Evolutionary conservation across 2,888 invertebrate genomes (phyloP), one percentile per base, ranked within the genome.

Genomic region (Melieria picta): DNA sequence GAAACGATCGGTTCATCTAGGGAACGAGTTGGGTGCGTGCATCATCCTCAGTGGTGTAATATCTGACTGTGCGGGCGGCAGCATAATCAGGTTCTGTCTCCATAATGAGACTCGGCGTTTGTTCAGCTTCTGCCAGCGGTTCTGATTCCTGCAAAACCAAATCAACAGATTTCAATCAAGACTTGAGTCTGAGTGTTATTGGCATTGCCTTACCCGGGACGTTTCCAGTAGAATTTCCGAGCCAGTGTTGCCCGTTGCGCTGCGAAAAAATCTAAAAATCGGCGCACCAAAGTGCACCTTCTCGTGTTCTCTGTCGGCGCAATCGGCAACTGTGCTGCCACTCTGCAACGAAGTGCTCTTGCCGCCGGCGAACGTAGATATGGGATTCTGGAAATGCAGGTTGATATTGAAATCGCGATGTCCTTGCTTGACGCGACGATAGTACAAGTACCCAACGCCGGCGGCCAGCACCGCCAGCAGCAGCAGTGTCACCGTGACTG

Each of bases 341-440:
- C 72, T 9, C 62, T 72, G 74, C 76, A 74, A 75, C 70, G 72
- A 52, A 77, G 72, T 45, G 69, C 74, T 74, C 7, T n/a, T 67
- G 50, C 52, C 63, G 13, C 69, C 75, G 55, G 5, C 42, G 30
- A 79, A 77, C 61, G 82, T 80, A 71, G 84, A 82, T 78, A 86
- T 76, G 69, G 87, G 86, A 84, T 87, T 87, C 81, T 87, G 87
- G 84, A 87, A 87, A 82, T 85, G 85, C 83, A 87, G 80, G 80
- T 82, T 85, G 78, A 85, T 82, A 79, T 85, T 86, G 80, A 87
- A 83, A 81, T 87, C 78, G 84, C 86, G 79, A 82, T 86, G 73
- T 78, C 89, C 91, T 89, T 90, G 87, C 81, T 86, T 73, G 71
- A 75, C 74, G 73, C 82, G 81, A 72, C 77, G 80, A 78, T 84